phyloP scores from a whole-genome alignment of 2,797 vertebrate species.

The Melanotaenia pygmaea region DNA sequence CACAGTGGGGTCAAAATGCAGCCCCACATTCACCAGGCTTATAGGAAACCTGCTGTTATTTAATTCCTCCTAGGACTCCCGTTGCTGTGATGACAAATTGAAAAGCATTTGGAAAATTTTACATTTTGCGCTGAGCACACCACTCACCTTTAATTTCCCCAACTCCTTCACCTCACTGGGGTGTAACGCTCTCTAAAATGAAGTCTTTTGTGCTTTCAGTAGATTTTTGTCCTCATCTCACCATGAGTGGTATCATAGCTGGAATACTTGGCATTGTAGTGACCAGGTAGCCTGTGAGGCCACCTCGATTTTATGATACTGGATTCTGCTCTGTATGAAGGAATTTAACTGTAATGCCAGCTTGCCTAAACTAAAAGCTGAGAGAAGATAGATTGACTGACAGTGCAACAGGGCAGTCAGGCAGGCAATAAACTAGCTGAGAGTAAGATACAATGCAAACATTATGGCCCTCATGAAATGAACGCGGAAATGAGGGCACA shows the following conservation, averaged over 20 bases:
- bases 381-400: slow-evolving; percentile 47
- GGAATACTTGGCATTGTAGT: slow-evolving; percentile 72
- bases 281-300: slow-evolving; percentile 69
- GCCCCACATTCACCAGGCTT: slow-evolving; percentile 32
- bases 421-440: not conserved
- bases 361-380: slow-evolving; percentile 47
- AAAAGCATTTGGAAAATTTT: slow-evolving; percentile 74
- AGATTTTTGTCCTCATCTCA: slow-evolving; percentile 48
- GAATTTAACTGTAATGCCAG: slow-evolving; percentile 19
- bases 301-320: slow-evolving; percentile 46
- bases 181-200: slow-evolving; percentile 43
- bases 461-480: too few relatives aligned
- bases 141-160: slow-evolving; percentile 41
- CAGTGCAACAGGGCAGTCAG: slow-evolving; percentile 9
- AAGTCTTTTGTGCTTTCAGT: slow-evolving; percentile 43
- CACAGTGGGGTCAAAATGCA: slow-evolving; percentile 4
- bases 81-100: slow-evolving; percentile 50
- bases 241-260: slow-evolving; percentile 54
- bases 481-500: too few relatives aligned
- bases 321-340: slow-evolving; percentile 19
- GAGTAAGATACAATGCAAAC: not conserved
- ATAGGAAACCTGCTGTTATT: slow-evolving; percentile 55
- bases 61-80: slow-evolving; percentile 51
- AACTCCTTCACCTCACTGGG: slow-evolving; percentile 19
- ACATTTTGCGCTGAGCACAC: slow-evolving; percentile 69